A percentile compares a stretch with the other conserved stretches of the same genome.
These are phyloP conservation scores for Acronicta alni DNA, from an alignment of 2,888 invertebrate genomes.

Conservation along the genomic window DNA sequence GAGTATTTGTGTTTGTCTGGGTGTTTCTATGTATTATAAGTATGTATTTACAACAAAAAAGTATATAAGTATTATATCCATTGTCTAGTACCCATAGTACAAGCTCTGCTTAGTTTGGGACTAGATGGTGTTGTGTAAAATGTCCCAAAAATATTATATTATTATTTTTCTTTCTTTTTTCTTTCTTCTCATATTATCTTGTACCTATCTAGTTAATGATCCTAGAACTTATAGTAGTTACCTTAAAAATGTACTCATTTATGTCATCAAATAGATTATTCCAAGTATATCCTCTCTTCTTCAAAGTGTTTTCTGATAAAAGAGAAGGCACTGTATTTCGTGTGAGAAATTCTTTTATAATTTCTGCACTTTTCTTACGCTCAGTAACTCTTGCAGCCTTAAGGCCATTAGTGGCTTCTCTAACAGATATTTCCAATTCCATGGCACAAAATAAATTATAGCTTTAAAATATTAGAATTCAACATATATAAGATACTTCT, in stretches of 20 bases:
- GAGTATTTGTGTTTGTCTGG: too few relatives aligned
- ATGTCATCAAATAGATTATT: constrained; percentile 80
- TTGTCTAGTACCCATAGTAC: too few relatives aligned
- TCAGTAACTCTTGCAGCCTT: constrained; percentile 79
- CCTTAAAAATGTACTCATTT: constrained; percentile 82
- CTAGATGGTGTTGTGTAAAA: too few relatives aligned
- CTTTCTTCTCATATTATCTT: too few relatives aligned
- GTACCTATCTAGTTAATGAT: too few relatives aligned
- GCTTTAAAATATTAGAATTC: not conserved
- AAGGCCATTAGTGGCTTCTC: constrained; percentile 75
- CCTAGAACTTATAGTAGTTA: constrained; percentile 49
- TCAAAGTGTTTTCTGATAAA: constrained; percentile 76
- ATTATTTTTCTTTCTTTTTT: too few relatives aligned
- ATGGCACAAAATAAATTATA: constrained; percentile 49
- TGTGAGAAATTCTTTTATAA: constrained; percentile 77
- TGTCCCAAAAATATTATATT: too few relatives aligned
- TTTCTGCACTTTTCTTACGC: constrained; percentile 83
- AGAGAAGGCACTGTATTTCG: constrained; percentile 77
- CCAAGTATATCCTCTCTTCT: constrained; percentile 79
- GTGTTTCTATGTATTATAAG: too few relatives aligned
- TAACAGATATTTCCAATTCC: constrained; percentile 78
- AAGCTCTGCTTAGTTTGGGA: too few relatives aligned
- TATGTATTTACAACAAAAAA: too few relatives aligned
- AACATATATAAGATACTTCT: not conserved
- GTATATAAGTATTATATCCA: too few relatives aligned